Base-by-base conservation (phyloP, 2,888 invertebrate genomes). In the Idaea aversata region DNA sequence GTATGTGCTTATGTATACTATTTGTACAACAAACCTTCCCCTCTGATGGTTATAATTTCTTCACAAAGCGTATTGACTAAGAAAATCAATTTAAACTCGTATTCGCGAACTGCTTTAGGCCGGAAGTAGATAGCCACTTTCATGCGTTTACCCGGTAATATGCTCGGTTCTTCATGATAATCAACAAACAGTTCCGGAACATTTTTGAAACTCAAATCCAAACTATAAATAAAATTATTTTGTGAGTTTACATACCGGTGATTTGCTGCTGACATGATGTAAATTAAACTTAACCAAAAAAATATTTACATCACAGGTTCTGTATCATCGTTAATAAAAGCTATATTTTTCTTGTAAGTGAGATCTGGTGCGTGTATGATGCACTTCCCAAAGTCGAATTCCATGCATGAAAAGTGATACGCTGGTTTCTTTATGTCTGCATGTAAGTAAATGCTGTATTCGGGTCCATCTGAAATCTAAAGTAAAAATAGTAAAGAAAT, bases 391-490 rank as follows among this genome's bases (percentile, higher is more conserved):
- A 96, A 96, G 83, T 96, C 92, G 76, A 93, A 93, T n/a, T 92
- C 83, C 73, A 82, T 86, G 77, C 94, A 95, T 5, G 95, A 95
- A 80, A 96, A 96, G 75, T 93, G 93, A 71, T 95, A 93, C 0
- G 86, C 79, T 0, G 95, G 94, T 70, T 91, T 93, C 70, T 93
- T 91, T 59, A 95, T 94, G 60, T 91, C 89, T 16, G 95, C 95
- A 72, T 93, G 90, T 57, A 96, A 80, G 62, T 88, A 85, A 65
- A 96, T 89, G 57, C 80, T 86, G 77, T 95, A 96, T 5, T 90
- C 93, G 4, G 95, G 95, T 0, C 96, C 96, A 81, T 95, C 94
- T 47, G 93, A 90, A 67, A 96, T 94, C 96, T 96, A 65, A 47
- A 47, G 13, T 47, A 47, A 10, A 47, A 5, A 47, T 47, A 4